phyloP scores from a whole-genome alignment of 1,140 invertebrate genomes.

The Ptiloglossa arizonensis region DNA sequence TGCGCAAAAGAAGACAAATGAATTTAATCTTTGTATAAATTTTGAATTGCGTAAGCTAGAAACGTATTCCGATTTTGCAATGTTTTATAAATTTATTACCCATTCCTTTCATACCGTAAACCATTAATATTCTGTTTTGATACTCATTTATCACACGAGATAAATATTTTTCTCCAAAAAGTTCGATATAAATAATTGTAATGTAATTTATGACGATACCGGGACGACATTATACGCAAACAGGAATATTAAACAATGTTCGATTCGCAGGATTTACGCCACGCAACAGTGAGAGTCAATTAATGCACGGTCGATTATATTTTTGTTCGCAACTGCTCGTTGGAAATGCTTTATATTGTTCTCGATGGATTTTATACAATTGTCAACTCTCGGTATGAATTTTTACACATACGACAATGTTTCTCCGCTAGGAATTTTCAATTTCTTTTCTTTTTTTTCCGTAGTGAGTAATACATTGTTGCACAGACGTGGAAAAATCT shows the following conservation, averaged over 20 bases:
- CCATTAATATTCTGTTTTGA: not conserved
- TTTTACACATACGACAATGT: not conserved
- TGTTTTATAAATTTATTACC: not conserved
- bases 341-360: not conserved
- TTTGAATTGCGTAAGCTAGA: no score
- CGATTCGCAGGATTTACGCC: not conserved
- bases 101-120: no score
- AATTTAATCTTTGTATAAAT: not conserved
- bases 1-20: not conserved
- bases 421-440: conserved; percentile 2
- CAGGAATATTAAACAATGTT: conserved; percentile 5
- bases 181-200: not conserved
- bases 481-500: not conserved
- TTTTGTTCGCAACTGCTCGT: not conserved
- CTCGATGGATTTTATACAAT: conserved; percentile 11
- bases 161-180: not conserved
- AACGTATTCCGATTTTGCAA: not conserved
- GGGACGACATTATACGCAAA: not conserved
- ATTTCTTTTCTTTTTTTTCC: not conserved
- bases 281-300: not conserved
- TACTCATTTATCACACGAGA: not conserved
- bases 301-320: conserved; percentile 3
- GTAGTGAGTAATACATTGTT: not conserved
- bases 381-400: not conserved
- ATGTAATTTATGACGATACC: not conserved